Conservation (phyloP, 2,797 vertebrate genomes). For the Ctenosaura bakeri region DNA sequence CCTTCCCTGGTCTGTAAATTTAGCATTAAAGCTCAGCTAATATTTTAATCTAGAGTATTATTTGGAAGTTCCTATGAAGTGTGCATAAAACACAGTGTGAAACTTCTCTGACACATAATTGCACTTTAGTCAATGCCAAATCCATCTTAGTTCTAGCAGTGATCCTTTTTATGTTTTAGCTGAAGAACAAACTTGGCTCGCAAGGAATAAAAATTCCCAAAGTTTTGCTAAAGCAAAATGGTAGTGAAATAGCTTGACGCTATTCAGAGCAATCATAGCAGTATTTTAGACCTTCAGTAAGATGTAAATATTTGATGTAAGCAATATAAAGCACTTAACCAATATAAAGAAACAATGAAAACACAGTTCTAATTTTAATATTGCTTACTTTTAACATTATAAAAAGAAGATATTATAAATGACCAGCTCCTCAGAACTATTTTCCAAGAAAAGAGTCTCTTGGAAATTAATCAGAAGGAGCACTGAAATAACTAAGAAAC, state of each 20-base stretch:
- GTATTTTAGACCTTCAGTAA: background rate
- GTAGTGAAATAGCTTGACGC: background rate
- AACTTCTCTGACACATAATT: background rate
- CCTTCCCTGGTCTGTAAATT: background rate
- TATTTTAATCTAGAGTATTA: conserved; percentile 1
- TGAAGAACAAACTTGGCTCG: conserved; percentile 25
- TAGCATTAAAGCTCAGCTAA: background rate
- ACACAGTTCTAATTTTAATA: conserved; percentile 3
- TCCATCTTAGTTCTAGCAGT: background rate
- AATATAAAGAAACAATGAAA: background rate
- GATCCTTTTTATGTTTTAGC: conserved; percentile 4
- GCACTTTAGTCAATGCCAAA: background rate
- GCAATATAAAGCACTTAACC: background rate
- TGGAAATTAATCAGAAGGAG: conserved; percentile 30
- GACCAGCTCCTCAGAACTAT: conserved; percentile 2
- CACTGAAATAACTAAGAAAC: background rate
- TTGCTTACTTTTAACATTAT: background rate
- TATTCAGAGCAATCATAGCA: background rate
- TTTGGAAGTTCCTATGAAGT: conserved; percentile 19
- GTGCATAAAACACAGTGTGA: background rate
- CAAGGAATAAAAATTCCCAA: background rate
- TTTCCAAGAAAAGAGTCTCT: background rate
- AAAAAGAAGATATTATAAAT: background rate
- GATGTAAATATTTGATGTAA: background rate
- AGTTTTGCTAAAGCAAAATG: background rate